Percentiles rank a stretch among this genome's conserved stretches.
phyloP scores from a whole-genome alignment of 2,888 invertebrate species.

The Drepana falcataria region DNA sequence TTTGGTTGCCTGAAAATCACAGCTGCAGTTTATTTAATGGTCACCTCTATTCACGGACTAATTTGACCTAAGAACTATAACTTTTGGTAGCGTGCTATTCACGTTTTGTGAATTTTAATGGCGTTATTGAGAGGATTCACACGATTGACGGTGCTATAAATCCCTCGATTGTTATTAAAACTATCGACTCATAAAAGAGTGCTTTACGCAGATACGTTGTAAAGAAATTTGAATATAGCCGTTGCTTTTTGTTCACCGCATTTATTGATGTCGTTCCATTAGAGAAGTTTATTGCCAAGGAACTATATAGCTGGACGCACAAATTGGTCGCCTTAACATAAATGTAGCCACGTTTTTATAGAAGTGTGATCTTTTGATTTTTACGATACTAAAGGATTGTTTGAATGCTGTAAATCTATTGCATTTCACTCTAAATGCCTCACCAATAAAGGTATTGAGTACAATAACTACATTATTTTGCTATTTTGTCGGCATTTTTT shows the following conservation, averaged over 20 bases:
- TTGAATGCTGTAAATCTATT: slow-evolving; percentile 37
- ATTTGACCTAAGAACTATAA: slow-evolving; percentile 1
- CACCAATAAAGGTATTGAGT: background rate
- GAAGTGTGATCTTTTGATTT: slow-evolving; percentile 37
- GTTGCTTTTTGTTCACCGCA: slow-evolving; percentile 48
- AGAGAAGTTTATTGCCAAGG: slow-evolving; percentile 57
- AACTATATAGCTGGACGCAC: slow-evolving; percentile 56
- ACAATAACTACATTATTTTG: too few relatives aligned
- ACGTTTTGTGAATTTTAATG: slow-evolving; percentile 7
- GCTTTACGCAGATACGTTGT: slow-evolving; percentile 37
- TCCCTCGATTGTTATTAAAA: slow-evolving; percentile 40
- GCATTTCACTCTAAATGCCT: slow-evolving; percentile 34
- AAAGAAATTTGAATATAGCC: slow-evolving; percentile 52
- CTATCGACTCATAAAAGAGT: slow-evolving; percentile 38
- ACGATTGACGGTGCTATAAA: slow-evolving; percentile 29
- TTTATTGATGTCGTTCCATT: slow-evolving; percentile 69
- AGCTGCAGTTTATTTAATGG: slow-evolving; percentile 15
- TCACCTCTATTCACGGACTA: slow-evolving; percentile 18
- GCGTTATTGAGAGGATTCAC: slow-evolving; percentile 13
- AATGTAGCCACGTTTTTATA: slow-evolving; percentile 53
- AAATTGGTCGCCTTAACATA: slow-evolving; percentile 55
- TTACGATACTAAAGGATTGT: slow-evolving; percentile 41
- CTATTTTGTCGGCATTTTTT: too few relatives aligned
- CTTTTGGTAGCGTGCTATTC: background rate
- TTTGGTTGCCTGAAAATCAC: slow-evolving; percentile 17